Evolutionary conservation across 92 coral and sea anemone species (phyloP), one percentile per base, ranked within the genome.

Genomic region (Metridium senile): DNA sequence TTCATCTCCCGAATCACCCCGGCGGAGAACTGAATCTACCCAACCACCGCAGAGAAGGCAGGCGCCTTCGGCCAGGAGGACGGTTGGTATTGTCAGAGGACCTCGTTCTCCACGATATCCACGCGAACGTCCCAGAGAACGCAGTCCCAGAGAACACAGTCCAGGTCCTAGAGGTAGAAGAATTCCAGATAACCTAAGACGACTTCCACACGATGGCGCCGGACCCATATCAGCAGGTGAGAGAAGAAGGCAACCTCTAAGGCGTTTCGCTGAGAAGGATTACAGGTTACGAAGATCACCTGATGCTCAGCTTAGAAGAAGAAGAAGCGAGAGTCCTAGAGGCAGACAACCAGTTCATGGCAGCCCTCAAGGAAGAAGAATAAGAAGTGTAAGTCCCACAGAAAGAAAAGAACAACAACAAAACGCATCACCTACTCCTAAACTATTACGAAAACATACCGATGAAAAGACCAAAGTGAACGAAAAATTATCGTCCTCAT

Each of bases 181-280:
- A 54, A 16, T 54, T 54, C 2, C n/a, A 16, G 61, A 54, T 2
- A 20, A 16, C 17, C 3, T 54, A 19, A 54, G 25, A 19, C n/a
- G 6, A 54, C 9, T 45, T 45, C n/a, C n/a, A n/a, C n/a, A n/a
- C n/a, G n/a, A n/a, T n/a, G n/a, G 17, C 8, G 51, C 9, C 51
- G 8, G 51, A 45, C 51, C 51, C n/a, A n/a, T n/a, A 45, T n/a
- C n/a, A n/a, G n/a, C n/a, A n/a, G 4, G 11, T 22, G 23, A 59
- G 8, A 22, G 32, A 59, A 59, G 66, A 59, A 59, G 66, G 33
- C 66, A 23, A 22, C 66, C 66, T 59, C 11, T 29, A 22, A 59
- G 66, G 22, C 66, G n/a, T n/a, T n/a, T n/a, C n/a, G n/a, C 66
- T 6, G 31, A 8, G 22, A 59, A 1, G 11, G 66, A 22, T 22